A percentile compares a stretch with the other conserved stretches of the same genome.
phyloP scores from a whole-genome alignment of 2,888 invertebrate species.

The Epicampocera succincta region DNA sequence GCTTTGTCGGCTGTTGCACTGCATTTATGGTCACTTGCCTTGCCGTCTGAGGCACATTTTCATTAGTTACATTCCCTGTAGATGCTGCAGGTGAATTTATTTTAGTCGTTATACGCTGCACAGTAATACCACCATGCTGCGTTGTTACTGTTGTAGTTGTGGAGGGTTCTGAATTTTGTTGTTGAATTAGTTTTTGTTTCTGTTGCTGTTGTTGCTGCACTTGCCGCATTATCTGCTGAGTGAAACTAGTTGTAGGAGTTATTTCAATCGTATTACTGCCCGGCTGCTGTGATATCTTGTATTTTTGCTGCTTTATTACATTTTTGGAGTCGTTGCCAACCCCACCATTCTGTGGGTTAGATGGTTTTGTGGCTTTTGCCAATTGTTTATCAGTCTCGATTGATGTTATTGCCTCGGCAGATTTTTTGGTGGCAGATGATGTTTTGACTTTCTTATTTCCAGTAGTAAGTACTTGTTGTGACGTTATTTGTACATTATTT shows the following conservation, averaged over 20 bases:
- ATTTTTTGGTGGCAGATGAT: not conserved
- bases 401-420: conserved; percentile 46
- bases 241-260: conserved; percentile 73
- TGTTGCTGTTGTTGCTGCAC: conserved; percentile 71
- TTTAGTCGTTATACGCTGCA: conserved; percentile 77
- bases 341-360: not conserved
- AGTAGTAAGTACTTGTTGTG: conserved; percentile 70
- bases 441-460: conserved; percentile 27
- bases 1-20: conserved; percentile 51
- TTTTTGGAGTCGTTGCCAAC: not conserved
- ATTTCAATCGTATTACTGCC: conserved; percentile 72
- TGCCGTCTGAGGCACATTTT: conserved; percentile 43
- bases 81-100: conserved; percentile 61
- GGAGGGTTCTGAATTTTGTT: conserved; percentile 62
- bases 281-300: conserved; percentile 71
- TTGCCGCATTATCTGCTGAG: conserved; percentile 74
- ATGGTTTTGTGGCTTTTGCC: conserved; percentile 7
- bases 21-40: conserved; percentile 73
- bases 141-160: conserved; percentile 67
- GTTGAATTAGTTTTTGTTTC: conserved; percentile 69
- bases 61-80: conserved; percentile 41
- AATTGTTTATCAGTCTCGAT: conserved; percentile 70
- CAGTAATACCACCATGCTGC: conserved; percentile 72
- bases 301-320: conserved; percentile 70
- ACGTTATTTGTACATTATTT: conserved; percentile 70